A percentile compares a stretch with the other conserved stretches of the same genome.
Evolutionary conservation across 2,888 invertebrate species (phyloP).

Genomic region (Kryphioiulus occultus): DNA sequence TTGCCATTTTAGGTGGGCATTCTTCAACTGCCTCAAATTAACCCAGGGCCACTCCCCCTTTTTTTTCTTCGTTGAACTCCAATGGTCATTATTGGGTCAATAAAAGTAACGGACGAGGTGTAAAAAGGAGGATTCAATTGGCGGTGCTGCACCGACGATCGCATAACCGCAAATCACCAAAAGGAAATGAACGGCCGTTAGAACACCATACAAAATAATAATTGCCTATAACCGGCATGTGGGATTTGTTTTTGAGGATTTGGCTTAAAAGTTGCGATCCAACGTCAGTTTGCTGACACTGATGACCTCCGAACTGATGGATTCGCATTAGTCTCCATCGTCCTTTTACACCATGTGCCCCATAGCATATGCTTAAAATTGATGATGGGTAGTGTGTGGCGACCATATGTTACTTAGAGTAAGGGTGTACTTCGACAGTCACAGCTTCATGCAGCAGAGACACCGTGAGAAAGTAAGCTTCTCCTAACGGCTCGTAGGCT

Average conservation of each 20-base stretch:
- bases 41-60: neutral
- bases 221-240: neutral
- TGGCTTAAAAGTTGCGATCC: neutral
- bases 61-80: neutral
- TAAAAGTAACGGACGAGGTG: conserved; percentile 26
- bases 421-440: too few species aligned
- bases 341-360: too few species aligned
- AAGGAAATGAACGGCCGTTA: neutral
- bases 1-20: neutral
- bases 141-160: neutral
- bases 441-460: too few species aligned
- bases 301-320: too few species aligned
- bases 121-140: conserved; percentile 26
- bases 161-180: neutral
- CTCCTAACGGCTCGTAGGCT: too few species aligned
- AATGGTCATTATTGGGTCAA: conserved; percentile 1
- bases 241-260: neutral
- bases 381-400: too few species aligned
- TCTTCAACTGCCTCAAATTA: conserved; percentile 26
- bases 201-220: neutral
- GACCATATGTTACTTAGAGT: too few species aligned
- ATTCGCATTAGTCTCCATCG: too few species aligned
- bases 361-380: too few species aligned
- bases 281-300: neutral
- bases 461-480: too few species aligned